Evolutionary conservation across 2,888 invertebrate species (phyloP), one percentile per base, ranked within the genome.

Genomic region (Andrena trimmerana): DNA sequence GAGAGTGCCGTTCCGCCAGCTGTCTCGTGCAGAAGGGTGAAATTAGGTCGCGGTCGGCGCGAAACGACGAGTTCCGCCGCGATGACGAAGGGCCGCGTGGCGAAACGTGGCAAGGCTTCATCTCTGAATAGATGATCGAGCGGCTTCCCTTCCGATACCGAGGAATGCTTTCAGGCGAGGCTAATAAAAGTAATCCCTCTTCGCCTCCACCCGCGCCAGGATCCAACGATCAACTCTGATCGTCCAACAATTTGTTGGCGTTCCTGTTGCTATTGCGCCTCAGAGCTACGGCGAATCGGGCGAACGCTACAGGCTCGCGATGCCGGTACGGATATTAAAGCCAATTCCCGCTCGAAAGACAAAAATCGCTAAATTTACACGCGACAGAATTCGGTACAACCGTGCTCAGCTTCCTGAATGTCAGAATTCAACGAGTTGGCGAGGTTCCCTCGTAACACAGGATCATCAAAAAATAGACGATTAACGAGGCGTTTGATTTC

Each of bases 331-430:
- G 27, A 60, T 33, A 48, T 66, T 60, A 65, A 65, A 66, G 73
- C 27, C 27, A 50, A 52, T 42, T 27, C 24, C 4, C 27, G 71
- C 8, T 8, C 36, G 33, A 70, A 73, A 63, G 42, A 74, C 62
- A 83, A 83, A 81, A 83, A 81, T 78, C 2, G 62, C 73, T 82
- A 83, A 78, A 83, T 82, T 74, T 83, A 83, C 8, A 67, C 67
- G 20, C 67, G 73, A 77, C 69, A 83, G 65, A 62, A 83, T 77
- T 70, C 54, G 69, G 57, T 77, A 73, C 72, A 72, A 42, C 36
- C 36, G 33, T 69, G 7, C 50, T 48, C 24, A n/a, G 57, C 60
- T 70, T 76, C 62, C 66, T 66, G 69, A 57, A 70, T 66, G 78
- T 83, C 65, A 69, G 72, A 69, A 57, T 69, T 72, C 16, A 42